Evolutionary conservation across 2,113 vertebrate species (phyloP).

Genomic region (Platysternon megacephalum): DNA sequence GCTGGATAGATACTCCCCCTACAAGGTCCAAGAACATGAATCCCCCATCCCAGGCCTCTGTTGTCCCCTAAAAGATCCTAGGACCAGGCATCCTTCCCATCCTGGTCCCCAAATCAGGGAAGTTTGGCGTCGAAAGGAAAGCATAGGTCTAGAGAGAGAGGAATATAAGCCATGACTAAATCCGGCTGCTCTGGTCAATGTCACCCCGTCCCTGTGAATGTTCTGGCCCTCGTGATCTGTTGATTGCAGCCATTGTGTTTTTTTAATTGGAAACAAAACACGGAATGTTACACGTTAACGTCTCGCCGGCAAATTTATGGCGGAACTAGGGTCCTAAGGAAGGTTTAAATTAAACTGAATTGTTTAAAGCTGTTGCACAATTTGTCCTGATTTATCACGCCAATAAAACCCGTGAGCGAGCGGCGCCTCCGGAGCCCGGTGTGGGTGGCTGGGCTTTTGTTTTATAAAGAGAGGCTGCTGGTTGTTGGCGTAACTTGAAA

Average conservation of each 20-base stretch:
- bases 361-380: neutral
- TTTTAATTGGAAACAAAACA: neutral
- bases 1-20: neutral
- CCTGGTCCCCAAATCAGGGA: neutral
- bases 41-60: neutral
- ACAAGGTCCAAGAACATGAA: neutral
- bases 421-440: neutral
- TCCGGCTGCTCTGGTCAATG: neutral
- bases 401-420: neutral
- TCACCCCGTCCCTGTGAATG: neutral
- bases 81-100: neutral
- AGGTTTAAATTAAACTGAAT: conserved; percentile 53
- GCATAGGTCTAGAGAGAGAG: neutral
- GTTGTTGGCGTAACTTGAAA: neutral
- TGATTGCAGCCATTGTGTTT: neutral
- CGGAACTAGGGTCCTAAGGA: neutral
- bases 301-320: neutral
- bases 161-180: neutral
- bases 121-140: neutral
- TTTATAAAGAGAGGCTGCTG: neutral
- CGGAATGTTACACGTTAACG: neutral
- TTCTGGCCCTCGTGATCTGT: neutral
- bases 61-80: neutral
- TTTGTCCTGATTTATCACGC: conserved; percentile 6
- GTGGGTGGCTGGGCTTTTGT: neutral